Percentiles rank a stretch among this genome's conserved stretches.
Evolutionary conservation across 2,888 invertebrate genomes (phyloP).

Genomic region (Philhelius pedissequus): DNA sequence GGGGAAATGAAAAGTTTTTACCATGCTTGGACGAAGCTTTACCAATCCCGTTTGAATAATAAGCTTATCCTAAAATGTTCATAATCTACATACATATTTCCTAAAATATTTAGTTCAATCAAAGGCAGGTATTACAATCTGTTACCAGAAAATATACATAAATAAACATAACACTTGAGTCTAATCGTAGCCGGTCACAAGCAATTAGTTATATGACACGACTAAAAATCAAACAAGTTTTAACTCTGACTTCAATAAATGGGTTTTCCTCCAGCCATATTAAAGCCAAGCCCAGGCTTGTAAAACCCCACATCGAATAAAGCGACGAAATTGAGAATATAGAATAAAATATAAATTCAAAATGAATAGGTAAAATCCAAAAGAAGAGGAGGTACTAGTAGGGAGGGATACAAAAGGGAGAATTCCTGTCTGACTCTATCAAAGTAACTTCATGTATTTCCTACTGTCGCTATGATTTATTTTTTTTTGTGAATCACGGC

Average conservation of each 20-base stretch:
- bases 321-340: constrained; percentile 14
- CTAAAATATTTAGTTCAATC: constrained; percentile 20
- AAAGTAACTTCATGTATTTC: constrained; percentile 50
- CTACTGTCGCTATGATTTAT: constrained; percentile 53
- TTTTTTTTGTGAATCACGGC: neutral
- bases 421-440: constrained; percentile 60
- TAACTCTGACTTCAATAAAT: constrained; percentile 8
- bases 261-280: neutral
- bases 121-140: constrained; percentile 7
- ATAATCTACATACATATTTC: too few relatives aligned
- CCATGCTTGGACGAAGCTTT: too few relatives aligned
- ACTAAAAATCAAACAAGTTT: constrained; percentile 44
- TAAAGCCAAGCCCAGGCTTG: neutral
- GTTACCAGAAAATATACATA: neutral
- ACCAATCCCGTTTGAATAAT: too few relatives aligned
- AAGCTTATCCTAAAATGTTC: too few relatives aligned
- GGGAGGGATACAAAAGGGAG: constrained; percentile 26
- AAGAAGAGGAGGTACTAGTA: too few relatives aligned
- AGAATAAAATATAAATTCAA: neutral
- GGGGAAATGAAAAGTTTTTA: too few relatives aligned
- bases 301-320: neutral
- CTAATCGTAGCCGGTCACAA: constrained; percentile 23
- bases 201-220: constrained; percentile 46
- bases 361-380: neutral
- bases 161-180: constrained; percentile 7